Evolutionary conservation across 2,113 vertebrate genomes (phyloP), one percentile per base, ranked within the genome.

Genomic region (Atlantisia rogersi): DNA sequence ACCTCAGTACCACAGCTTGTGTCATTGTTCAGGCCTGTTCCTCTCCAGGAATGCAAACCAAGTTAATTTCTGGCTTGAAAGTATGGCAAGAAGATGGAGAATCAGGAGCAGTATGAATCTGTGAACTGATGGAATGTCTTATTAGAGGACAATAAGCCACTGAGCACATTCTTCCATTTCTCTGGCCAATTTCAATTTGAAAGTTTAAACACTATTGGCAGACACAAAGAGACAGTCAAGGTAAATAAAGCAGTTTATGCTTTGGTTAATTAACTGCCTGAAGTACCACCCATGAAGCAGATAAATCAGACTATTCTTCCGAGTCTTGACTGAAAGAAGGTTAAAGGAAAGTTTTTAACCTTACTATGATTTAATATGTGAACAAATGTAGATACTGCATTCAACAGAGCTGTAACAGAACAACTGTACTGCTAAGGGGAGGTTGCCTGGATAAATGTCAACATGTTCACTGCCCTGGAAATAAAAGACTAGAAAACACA

Each of bases 171-270:
- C 88, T 98, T 97, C 95, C 88, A 31, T 93, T 90, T 76, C 56
- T 88, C 82, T 77, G 75, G 95, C 97, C 97, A 97, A 82, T 82
- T 94, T 96, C 92, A 90, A 87, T 96, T 96, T 95, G 95, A 97
- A 98, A 90, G 82, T 76, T 78, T 93, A 88, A 86, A 92, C 4
- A 8, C 86, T 90, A 94, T 68, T 97, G 97, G 96, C 97, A 97
- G 77, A 94, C 84, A 81, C 88, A 94, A 93, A 97, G 90, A 97
- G 91, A 81, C 5, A 50, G 71, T 59, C 71, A 82, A 96, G 86
- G 95, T 95, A 96, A 95, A 88, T 90, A 96, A 94, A 42, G 35
- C 32, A 63, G 78, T 74, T 92, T 93, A 85, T 24, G 65, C n/a
- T 59, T 94, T 44, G 15, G 42, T 68, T 95, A 96, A 96, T 97